phyloP scores from a whole-genome alignment of 37 sponge, comb jelly and placozoan species.

The Bolinopsis microptera region DNA sequence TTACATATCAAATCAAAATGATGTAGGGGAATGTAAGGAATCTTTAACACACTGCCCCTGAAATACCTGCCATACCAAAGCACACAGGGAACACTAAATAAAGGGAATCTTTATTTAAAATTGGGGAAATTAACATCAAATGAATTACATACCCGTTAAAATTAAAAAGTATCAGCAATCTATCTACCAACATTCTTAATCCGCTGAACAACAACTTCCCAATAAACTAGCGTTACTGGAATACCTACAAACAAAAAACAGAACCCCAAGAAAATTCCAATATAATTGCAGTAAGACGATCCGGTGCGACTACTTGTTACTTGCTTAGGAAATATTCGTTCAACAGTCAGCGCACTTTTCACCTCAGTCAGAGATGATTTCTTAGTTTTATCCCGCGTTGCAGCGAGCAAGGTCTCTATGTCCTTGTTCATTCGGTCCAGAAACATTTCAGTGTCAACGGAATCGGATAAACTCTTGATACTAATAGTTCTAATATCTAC shows the following conservation, averaged over 20 bases:
- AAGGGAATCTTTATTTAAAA: not conserved
- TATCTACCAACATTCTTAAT: not conserved
- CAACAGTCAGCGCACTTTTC: constrained; percentile 53
- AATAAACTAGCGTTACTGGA: constrained; percentile 10
- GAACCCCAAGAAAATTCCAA: not conserved
- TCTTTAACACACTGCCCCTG: not conserved
- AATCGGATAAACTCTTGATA: not conserved
- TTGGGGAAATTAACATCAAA: not conserved
- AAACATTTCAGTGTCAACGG: constrained; percentile 3
- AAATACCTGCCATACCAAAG: too few relatives aligned
- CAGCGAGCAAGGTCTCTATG: constrained; percentile 3
- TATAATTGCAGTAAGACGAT: not conserved
- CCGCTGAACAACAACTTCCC: constrained; percentile 13
- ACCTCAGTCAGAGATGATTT: not conserved
- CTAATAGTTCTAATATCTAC: constrained; percentile 40
- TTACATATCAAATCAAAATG: not conserved
- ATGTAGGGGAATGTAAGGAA: not conserved
- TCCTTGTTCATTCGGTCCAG: constrained; percentile 27
- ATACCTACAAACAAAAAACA: not conserved
- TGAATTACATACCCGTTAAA: not conserved
- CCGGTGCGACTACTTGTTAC: constrained; percentile 21
- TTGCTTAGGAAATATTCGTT: constrained; percentile 50
- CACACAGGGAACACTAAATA: too few relatives aligned
- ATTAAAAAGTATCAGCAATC: not conserved
- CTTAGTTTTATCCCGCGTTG: not conserved